Percentiles rank a stretch among this genome's conserved stretches.
Conservation (phyloP, 2,797 vertebrate genomes). For the Naso thynnoides region DNA sequence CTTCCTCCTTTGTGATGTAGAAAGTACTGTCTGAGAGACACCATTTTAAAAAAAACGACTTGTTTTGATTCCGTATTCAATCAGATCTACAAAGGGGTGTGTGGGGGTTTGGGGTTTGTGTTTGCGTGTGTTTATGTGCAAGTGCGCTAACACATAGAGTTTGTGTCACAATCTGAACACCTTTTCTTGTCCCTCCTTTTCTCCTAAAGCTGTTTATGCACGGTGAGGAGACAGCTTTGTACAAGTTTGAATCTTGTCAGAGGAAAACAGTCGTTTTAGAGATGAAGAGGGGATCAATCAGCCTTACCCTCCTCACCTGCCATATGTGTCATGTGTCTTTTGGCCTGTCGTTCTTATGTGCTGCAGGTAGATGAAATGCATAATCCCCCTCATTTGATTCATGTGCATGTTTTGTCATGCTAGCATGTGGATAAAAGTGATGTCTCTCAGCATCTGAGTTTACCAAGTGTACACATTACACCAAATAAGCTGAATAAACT, state of each 20-base stretch:
- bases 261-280: constrained; percentile 71
- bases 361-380: constrained; percentile 75
- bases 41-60: constrained; percentile 55
- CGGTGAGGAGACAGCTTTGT: constrained; percentile 64
- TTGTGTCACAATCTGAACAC: constrained; percentile 64
- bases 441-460: constrained; percentile 42
- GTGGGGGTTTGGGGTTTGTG: constrained; percentile 39
- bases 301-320: constrained; percentile 78
- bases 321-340: constrained; percentile 76
- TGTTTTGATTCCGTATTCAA: constrained; percentile 78
- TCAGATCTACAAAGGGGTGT: constrained; percentile 74
- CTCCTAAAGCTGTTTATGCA: constrained; percentile 75
- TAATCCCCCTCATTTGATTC: constrained; percentile 82
- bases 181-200: constrained; percentile 61
- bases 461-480: constrained; percentile 9
- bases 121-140: constrained; percentile 24
- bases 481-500: constrained; percentile 26
- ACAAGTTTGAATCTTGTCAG: constrained; percentile 71
- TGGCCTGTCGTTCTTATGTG: constrained; percentile 73
- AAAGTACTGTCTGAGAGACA: constrained; percentile 66
- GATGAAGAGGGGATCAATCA: constrained; percentile 81
- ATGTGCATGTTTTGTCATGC: constrained; percentile 70
- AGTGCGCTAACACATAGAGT: constrained; percentile 39
- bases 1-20: constrained; percentile 71
- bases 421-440: constrained; percentile 59